Conservation (phyloP, 23 tunicate genomes). For the Ciona savignyi region DNA sequence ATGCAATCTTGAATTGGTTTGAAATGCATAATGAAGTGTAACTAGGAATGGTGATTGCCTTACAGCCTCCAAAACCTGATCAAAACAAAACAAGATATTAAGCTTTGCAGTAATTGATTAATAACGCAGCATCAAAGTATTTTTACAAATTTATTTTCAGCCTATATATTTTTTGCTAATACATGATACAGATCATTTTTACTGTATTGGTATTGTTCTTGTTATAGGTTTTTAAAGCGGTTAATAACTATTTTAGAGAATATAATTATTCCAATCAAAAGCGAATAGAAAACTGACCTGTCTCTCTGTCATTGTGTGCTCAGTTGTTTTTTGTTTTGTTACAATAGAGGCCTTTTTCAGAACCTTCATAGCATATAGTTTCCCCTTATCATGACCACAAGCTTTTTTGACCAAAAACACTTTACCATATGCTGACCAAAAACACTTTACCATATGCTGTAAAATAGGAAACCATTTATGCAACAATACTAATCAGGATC, state of each 20-base stretch:
- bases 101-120: too few relatives aligned
- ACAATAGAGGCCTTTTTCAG: slow-evolving; percentile 80
- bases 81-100: too few relatives aligned
- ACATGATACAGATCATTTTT: too few relatives aligned
- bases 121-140: too few relatives aligned
- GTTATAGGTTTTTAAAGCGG: not conserved
- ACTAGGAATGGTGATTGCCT: slow-evolving; percentile 92
- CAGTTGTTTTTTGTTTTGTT: slow-evolving; percentile 79
- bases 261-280: not conserved
- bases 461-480: slow-evolving; percentile 3
- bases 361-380: slow-evolving; percentile 89
- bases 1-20: slow-evolving; percentile 85
- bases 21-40: slow-evolving; percentile 91
- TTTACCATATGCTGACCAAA: slow-evolving; percentile 87
- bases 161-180: too few relatives aligned
- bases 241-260: not conserved
- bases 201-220: too few relatives aligned
- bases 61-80: slow-evolving; percentile 85
- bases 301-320: slow-evolving; percentile 95
- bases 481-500: too few relatives aligned
- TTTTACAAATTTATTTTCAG: too few relatives aligned
- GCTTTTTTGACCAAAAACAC: slow-evolving; percentile 84
- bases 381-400: slow-evolving; percentile 79
- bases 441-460: slow-evolving; percentile 74
- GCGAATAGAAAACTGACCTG: slow-evolving; percentile 32